phyloP scores from a whole-genome alignment of 2,113 vertebrate genomes.

The human region DNA sequence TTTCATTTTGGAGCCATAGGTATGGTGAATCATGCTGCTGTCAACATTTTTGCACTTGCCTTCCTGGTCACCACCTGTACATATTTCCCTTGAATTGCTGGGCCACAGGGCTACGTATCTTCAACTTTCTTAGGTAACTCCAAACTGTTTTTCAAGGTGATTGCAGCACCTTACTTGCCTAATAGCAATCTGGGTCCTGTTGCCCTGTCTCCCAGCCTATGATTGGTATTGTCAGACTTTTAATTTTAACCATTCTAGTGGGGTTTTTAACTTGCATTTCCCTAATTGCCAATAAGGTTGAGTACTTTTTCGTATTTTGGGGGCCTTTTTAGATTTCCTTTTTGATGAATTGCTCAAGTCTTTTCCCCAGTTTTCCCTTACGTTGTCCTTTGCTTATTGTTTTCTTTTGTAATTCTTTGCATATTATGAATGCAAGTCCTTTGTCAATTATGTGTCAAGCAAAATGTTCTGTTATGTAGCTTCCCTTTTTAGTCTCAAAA shows the following conservation, averaged over 20 bases:
- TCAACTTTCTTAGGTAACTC: background rate
- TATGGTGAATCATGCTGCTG: background rate
- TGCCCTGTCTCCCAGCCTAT: background rate
- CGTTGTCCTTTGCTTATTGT: background rate
- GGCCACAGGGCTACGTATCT: background rate
- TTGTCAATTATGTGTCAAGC: background rate
- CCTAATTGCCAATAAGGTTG: background rate
- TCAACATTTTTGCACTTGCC: background rate
- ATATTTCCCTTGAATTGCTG: background rate
- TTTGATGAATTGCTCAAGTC: conserved; percentile 9
- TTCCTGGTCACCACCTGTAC: background rate
- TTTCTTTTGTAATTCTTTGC: conserved; percentile 38
- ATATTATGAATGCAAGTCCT: background rate
- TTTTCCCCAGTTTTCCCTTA: conserved; percentile 44
- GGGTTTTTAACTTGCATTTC: conserved; percentile 22
- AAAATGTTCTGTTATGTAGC: background rate
- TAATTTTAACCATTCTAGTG: background rate
- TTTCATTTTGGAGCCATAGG: background rate
- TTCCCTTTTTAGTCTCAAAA: conserved; percentile 20
- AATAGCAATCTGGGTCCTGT: background rate
- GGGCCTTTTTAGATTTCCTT: conserved; percentile 34
- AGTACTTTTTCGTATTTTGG: background rate
- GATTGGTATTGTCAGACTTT: background rate
- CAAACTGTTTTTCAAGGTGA: background rate
- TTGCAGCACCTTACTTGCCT: background rate